Percentiles rank a stretch among this genome's conserved stretches.
Conservation (phyloP, 2,888 invertebrate genomes). For the Cataglyphis livida region DNA sequence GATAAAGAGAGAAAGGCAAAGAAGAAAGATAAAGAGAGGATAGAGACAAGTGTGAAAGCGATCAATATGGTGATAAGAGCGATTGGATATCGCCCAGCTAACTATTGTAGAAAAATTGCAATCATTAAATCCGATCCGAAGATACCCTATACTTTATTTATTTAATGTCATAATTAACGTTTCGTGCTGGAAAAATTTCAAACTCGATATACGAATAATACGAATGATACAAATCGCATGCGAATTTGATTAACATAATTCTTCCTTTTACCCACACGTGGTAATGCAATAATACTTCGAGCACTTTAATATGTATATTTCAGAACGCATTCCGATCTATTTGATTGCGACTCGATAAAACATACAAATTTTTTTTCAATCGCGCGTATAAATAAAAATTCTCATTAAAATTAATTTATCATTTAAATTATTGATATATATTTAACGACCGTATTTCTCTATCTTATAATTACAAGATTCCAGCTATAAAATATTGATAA, state of each 20-base stretch:
- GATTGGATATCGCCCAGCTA: slow-evolving; percentile 21
- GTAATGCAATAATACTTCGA: slow-evolving; percentile 8
- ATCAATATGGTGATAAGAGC: slow-evolving; percentile 35
- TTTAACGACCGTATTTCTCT: background rate
- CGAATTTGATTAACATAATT: background rate
- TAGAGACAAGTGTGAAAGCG: slow-evolving; percentile 43
- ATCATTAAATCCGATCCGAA: background rate
- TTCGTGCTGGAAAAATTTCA: background rate
- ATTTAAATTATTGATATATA: background rate
- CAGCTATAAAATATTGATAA: background rate
- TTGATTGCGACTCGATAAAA: background rate
- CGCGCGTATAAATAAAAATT: background rate
- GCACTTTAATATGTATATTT: background rate
- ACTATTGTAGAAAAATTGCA: slow-evolving; percentile 4
- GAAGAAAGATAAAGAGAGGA: slow-evolving; percentile 38
- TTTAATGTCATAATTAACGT: background rate
- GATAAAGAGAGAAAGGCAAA: slow-evolving; percentile 52
- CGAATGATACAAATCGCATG: no score
- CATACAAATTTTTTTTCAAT: background rate
- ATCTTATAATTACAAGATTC: background rate
- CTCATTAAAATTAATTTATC: slow-evolving; percentile 1
- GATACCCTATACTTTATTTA: background rate
- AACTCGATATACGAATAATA: background rate
- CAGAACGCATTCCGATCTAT: background rate
- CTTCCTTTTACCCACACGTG: background rate